Evolutionary conservation across 2,888 invertebrate species (phyloP).

Genomic region (Mellilla xanthometata): DNA sequence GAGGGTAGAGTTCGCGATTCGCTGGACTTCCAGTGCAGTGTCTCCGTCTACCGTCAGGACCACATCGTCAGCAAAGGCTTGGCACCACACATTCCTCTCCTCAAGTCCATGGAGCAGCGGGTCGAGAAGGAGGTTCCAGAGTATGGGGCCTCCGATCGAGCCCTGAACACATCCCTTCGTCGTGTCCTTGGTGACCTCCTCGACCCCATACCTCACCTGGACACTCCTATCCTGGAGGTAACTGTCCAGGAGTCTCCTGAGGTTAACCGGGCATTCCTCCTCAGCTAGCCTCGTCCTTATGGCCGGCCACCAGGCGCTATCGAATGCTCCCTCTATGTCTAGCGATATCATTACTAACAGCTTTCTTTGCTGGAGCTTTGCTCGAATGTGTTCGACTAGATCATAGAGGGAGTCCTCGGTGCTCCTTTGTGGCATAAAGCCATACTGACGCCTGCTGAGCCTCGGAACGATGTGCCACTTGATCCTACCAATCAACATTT

Average conservation of each 20-base stretch:
- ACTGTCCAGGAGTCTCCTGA: slow-evolving; percentile 4
- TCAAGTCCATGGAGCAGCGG: slow-evolving; percentile 3
- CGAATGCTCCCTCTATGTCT: slow-evolving; percentile 16
- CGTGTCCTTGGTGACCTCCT: background rate
- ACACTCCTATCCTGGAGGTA: background rate
- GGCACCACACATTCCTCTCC: background rate
- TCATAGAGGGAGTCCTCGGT: slow-evolving; percentile 15
- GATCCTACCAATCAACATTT: background rate
- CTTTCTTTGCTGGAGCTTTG: background rate
- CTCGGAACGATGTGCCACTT: slow-evolving; percentile 8
- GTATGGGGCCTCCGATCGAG: slow-evolving; percentile 11
- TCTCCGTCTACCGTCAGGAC: background rate
- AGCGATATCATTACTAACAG: slow-evolving; percentile 2
- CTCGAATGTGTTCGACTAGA: background rate
- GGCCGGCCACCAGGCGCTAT: slow-evolving; percentile 15
- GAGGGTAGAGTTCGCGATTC: no score
- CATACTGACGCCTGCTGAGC: slow-evolving; percentile 19
- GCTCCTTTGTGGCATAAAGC: slow-evolving; percentile 15
- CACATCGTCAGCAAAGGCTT: slow-evolving; percentile 15
- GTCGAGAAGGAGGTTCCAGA: slow-evolving; percentile 17
- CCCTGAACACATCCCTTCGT: slow-evolving; percentile 14
- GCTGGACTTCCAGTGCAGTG: background rate
- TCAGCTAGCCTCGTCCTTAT: slow-evolving; percentile 3
- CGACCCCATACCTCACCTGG: background rate
- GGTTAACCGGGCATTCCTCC: slow-evolving; percentile 5